These are phyloP conservation scores for Napeogenes sylphis DNA, from an alignment of 2,888 invertebrate genomes.

Conservation along the genomic window DNA sequence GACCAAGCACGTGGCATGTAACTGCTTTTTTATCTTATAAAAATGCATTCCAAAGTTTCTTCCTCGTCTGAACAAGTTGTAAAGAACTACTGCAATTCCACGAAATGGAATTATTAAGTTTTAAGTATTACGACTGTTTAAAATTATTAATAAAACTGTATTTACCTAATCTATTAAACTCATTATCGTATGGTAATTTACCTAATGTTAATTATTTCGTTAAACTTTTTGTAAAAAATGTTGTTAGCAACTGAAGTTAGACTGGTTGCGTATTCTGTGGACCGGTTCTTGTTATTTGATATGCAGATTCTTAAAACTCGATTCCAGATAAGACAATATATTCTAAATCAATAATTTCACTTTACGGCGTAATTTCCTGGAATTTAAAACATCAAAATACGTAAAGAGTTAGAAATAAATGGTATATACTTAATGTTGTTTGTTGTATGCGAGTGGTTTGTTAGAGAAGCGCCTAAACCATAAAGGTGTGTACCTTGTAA, in stretches of 20 bases:
- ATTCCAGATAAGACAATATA: conserved; percentile 16
- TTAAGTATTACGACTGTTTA: neutral
- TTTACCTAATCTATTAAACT: no score
- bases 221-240: neutral
- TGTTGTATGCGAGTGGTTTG: no score
- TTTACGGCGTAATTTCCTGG: no score
- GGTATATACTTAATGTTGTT: no score
- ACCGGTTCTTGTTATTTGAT: conserved; percentile 24
- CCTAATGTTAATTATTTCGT: no score
- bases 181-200: no score
- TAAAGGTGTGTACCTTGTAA: no score
- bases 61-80: conserved; percentile 5
- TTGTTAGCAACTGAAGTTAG: conserved; percentile 11
- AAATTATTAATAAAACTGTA: neutral
- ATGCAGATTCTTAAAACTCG: conserved; percentile 27
- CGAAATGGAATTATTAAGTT: neutral
- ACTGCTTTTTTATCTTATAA: conserved; percentile 1
- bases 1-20: conserved; percentile 1
- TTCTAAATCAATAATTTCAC: no score
- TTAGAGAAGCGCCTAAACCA: no score
- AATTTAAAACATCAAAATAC: no score
- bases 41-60: conserved; percentile 5
- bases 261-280: neutral
- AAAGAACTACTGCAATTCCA: neutral
- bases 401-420: no score